Conservation (phyloP, 1,140 invertebrate genomes). For the Eupristina koningsbergeri region DNA sequence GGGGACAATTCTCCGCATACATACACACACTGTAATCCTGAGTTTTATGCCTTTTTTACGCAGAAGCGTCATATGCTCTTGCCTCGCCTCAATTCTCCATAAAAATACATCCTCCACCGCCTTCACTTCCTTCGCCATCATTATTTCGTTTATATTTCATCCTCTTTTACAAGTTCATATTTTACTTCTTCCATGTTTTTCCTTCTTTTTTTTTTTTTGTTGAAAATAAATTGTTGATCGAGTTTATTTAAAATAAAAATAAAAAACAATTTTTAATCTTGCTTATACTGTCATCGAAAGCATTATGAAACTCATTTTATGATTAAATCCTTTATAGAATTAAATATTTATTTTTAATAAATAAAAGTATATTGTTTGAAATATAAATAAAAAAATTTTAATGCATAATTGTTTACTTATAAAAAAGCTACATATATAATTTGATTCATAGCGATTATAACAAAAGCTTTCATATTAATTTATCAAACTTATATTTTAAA, state of each 20-base stretch:
- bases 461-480: no score
- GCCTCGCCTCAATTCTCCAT: conserved; percentile 42
- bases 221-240: not conserved
- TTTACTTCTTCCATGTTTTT: not conserved
- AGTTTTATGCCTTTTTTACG: conserved; percentile 66
- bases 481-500: not conserved
- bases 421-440: not conserved
- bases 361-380: no score
- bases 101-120: conserved; percentile 51
- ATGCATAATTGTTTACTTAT: no score
- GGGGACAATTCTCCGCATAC: conserved; percentile 54
- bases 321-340: no score
- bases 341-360: no score
- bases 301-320: no score
- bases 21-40: conserved; percentile 52
- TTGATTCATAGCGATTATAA: not conserved
- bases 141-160: conserved; percentile 2
- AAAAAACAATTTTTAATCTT: no score
- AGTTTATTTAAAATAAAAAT: not conserved
- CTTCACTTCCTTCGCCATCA: not conserved
- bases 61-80: conserved; percentile 61
- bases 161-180: conserved; percentile 4
- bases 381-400: no score
- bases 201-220: no score
- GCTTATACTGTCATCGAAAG: no score